Evolutionary conservation across 2,797 vertebrate species (phyloP).

Genomic region (Babyrousa celebensis): DNA sequence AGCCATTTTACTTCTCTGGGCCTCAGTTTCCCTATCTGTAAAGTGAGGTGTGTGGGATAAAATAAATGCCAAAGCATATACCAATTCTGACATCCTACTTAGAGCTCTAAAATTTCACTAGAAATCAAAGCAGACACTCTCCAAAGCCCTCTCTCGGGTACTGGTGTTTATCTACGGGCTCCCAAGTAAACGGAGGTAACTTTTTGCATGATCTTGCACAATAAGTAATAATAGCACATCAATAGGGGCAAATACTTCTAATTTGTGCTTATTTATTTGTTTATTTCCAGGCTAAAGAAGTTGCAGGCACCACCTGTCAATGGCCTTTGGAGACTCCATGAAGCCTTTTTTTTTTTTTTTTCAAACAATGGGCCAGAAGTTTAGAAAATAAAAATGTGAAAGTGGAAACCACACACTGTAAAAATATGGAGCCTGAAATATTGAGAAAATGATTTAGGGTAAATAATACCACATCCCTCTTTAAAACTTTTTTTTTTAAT

Average conservation of each 20-base stretch:
- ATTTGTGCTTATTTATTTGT: constrained; percentile 84
- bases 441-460: constrained; percentile 52
- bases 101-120: constrained; percentile 1
- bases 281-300: constrained; percentile 77
- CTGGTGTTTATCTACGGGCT: background rate
- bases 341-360: background rate
- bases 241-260: constrained; percentile 62
- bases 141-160: background rate
- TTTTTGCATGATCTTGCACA: constrained; percentile 75
- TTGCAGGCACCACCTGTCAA: constrained; percentile 23
- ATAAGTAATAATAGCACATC: constrained; percentile 47
- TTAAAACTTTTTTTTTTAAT: background rate
- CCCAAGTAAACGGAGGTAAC: constrained; percentile 42
- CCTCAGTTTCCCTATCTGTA: constrained; percentile 46
- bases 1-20: constrained; percentile 2
- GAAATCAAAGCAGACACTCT: constrained; percentile 33
- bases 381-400: constrained; percentile 46
- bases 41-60: background rate
- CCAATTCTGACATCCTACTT: background rate
- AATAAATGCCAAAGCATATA: background rate
- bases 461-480: background rate
- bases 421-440: constrained; percentile 16
- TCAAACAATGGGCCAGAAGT: background rate
- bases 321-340: constrained; percentile 31
- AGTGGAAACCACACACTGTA: constrained; percentile 1